These are phyloP conservation scores for Nudaria mundana DNA, from an alignment of 2,888 invertebrate genomes.

Conservation along the genomic window DNA sequence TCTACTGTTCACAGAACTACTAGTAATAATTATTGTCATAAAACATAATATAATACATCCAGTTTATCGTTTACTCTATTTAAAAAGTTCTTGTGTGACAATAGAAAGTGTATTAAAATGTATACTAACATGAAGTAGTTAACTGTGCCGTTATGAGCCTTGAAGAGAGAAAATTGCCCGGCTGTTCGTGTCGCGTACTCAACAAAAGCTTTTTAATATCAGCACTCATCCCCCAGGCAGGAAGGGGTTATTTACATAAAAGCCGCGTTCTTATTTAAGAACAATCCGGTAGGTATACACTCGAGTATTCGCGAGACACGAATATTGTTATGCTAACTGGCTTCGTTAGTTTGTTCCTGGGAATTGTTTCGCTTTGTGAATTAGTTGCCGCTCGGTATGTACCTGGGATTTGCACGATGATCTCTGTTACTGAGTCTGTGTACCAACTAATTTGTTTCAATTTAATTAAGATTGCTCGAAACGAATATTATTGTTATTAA, in stretches of 20 bases:
- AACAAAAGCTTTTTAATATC: slow-evolving; percentile 78
- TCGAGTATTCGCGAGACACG: slow-evolving; percentile 45
- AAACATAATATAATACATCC: too few species aligned
- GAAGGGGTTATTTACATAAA: slow-evolving; percentile 71
- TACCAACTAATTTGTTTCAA: slow-evolving; percentile 55
- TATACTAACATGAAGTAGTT: slow-evolving; percentile 20
- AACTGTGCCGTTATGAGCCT: slow-evolving; percentile 27
- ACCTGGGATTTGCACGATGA: slow-evolving; percentile 58
- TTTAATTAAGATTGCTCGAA: slow-evolving; percentile 37
- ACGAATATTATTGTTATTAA: too few species aligned
- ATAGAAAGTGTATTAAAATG: neutral
- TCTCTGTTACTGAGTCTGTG: slow-evolving; percentile 44
- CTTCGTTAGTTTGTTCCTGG: slow-evolving; percentile 78
- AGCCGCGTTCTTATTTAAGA: slow-evolving; percentile 68
- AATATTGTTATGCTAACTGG: slow-evolving; percentile 79
- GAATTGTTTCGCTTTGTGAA: slow-evolving; percentile 71
- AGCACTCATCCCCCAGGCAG: slow-evolving; percentile 65
- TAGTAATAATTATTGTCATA: too few species aligned
- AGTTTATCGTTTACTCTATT: too few species aligned
- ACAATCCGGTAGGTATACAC: slow-evolving; percentile 57
- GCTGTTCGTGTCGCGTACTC: slow-evolving; percentile 39
- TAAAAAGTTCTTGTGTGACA: too few species aligned
- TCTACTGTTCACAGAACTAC: too few species aligned
- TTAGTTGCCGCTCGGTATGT: slow-evolving; percentile 53
- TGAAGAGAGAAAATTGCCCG: slow-evolving; percentile 49